phyloP scores from a whole-genome alignment of 2,888 invertebrate genomes.

The Drosophila heteroneura region DNA sequence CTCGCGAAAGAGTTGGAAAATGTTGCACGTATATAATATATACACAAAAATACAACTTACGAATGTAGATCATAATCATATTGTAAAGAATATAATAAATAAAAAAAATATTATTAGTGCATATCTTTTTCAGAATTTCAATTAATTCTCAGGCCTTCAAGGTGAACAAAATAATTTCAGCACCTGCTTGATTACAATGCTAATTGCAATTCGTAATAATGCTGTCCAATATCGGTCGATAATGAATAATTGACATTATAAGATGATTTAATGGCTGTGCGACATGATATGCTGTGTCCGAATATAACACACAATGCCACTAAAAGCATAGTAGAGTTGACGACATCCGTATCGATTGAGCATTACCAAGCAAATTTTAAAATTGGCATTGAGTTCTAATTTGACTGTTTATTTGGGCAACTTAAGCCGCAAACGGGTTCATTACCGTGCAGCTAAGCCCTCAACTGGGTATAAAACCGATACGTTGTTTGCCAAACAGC shows the following conservation, averaged over 20 bases:
- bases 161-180: neutral
- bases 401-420: conserved; percentile 13
- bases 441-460: conserved; percentile 14
- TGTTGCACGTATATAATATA: neutral
- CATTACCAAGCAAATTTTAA: conserved; percentile 46
- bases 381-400: conserved; percentile 48
- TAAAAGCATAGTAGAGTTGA: conserved; percentile 2
- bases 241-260: conserved; percentile 15
- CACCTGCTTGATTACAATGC: neutral
- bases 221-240: neutral
- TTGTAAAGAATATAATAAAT: neutral
- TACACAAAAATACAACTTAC: neutral
- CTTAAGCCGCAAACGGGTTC: conserved; percentile 45
- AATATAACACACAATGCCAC: conserved; percentile 7
- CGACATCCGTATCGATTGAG: conserved; percentile 25
- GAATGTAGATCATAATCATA: neutral
- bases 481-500: conserved; percentile 23
- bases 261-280: conserved; percentile 5
- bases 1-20: neutral
- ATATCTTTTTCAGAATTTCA: neutral
- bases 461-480: conserved; percentile 39
- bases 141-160: neutral
- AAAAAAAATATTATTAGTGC: neutral
- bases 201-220: conserved; percentile 8
- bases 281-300: conserved; percentile 17